Evolutionary conservation across 2,797 vertebrate genomes (phyloP), one percentile per base, ranked within the genome.

Genomic region (Neosalanx taihuensis): DNA sequence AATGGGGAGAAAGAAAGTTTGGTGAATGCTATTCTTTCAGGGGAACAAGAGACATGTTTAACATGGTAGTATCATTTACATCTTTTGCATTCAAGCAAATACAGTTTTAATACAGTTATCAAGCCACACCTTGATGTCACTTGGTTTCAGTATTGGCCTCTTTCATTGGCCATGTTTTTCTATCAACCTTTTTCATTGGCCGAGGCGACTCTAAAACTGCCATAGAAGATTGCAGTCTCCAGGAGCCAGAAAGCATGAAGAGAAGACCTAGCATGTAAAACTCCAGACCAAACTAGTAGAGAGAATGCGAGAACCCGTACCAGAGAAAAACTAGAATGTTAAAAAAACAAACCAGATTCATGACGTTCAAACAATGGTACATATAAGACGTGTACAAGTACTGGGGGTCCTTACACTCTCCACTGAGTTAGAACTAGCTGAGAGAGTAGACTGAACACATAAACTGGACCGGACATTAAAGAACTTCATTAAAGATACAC

Each of bases 311-410:
- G 82, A n/a, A 56, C 51, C 51, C 17, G n/a, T 17, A 56, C 51
- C 51, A 87, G 76, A 62, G 63, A 86, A 81, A 79, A 81, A 41
- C 80, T 53, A 69, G 67, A 66, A 79, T 72, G n/a, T 73, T 87
- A 86, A 46, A 86, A 86, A 76, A 85, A 69, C 81, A 84, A 37
- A 35, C 82, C 83, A 68, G 35, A 84, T 76, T 91, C 92, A 89
- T 80, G 89, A 87, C 92, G 95, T 95, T 96, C 91, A 98, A 98
- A 96, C 95, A 96, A 96, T 94, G 94, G 95, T 94, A 92, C 93
- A 90, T 88, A 92, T 90, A 93, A 88, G 84, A 92, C 84, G 56
- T n/a, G 53, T 33, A 58, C 56, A 69, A 59, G 56, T 33, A 66
- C 30, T 30, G 29, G 1, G 58, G 12, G 58, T 6, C 26, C 1